Evolutionary conservation across 2,888 invertebrate genomes (phyloP).

Genomic region (Eupithecia tripunctaria): DNA sequence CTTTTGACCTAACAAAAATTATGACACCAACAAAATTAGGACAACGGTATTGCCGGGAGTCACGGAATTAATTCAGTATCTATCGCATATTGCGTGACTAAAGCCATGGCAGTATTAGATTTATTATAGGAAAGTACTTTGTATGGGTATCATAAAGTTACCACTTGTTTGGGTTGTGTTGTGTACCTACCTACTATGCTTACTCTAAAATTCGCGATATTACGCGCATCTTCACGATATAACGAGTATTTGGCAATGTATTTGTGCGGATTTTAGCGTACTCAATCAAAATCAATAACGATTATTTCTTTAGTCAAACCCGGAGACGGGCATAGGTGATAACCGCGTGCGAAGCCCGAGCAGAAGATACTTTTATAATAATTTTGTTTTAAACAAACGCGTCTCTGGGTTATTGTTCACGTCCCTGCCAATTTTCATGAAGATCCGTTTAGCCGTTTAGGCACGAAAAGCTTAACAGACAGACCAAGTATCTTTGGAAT

Average conservation of each 20-base stretch:
- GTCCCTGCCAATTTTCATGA: too few species aligned
- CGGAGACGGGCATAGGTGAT: too few species aligned
- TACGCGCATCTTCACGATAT: background rate
- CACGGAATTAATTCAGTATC: conserved; percentile 35
- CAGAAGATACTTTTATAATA: too few species aligned
- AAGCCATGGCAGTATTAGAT: conserved; percentile 23
- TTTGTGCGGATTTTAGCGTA: too few species aligned
- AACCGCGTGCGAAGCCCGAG: too few species aligned
- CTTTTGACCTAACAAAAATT: conserved; percentile 26
- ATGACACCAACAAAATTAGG: conserved; percentile 36
- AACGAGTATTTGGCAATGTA: background rate
- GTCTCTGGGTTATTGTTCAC: too few species aligned
- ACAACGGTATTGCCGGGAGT: conserved; percentile 36
- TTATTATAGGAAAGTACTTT: conserved; percentile 5
- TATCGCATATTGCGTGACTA: conserved; percentile 38
- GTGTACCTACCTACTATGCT: background rate
- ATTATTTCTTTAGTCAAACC: too few species aligned
- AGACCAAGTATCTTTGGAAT: too few species aligned
- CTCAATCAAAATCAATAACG: too few species aligned
- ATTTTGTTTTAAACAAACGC: too few species aligned
- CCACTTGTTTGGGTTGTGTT: background rate
- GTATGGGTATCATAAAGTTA: background rate
- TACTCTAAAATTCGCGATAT: background rate
- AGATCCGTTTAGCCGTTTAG: too few species aligned
- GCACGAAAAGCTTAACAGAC: too few species aligned